Conservation (phyloP, 2,888 invertebrate species). For the Rotaria sp. region DNA sequence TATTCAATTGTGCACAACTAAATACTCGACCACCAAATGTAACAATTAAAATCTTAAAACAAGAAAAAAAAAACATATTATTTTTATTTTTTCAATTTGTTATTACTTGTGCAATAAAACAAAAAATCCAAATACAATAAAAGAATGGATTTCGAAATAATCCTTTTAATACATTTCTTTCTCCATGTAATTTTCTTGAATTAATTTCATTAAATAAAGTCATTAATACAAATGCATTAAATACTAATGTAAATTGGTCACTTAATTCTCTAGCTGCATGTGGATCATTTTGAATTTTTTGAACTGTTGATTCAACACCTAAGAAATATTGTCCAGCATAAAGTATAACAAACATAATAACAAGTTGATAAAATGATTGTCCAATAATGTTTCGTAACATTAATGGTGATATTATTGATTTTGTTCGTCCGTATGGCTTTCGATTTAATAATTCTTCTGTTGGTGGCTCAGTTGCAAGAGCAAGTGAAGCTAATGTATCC, state of each 20-base stretch:
- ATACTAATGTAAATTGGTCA: conserved; percentile 96
- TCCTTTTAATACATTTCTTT: conserved; percentile 92
- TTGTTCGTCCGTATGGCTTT: conserved; percentile 94
- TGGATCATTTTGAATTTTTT: not conserved
- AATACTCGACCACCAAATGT: conserved; percentile 95
- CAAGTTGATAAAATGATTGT: conserved; percentile 88
- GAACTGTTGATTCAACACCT: conserved; percentile 9
- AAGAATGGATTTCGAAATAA: conserved; percentile 35
- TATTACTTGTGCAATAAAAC: conserved; percentile 36
- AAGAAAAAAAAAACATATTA: too few species aligned
- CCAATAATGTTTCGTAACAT: conserved; percentile 99
- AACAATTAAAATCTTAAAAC: conserved; percentile 76
- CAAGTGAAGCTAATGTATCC: conserved; percentile 95
- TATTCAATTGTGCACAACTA: conserved; percentile 77
- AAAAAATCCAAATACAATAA: conserved; percentile 34
- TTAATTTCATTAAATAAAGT: conserved; percentile 99
- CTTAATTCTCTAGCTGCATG: conserved; percentile 61
- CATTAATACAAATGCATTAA: conserved; percentile 99
- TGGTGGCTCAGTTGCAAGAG: conserved; percentile 90
- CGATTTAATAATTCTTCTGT: conserved; percentile 81
- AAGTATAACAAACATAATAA: conserved; percentile 82
- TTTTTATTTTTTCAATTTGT: not conserved
- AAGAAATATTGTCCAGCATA: conserved; percentile 68
- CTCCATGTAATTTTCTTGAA: conserved; percentile 97
- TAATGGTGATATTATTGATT: conserved; percentile 88